Percentiles rank a stretch among this genome's conserved stretches.
These are phyloP conservation scores for Melanchra persicariae DNA, from an alignment of 2,888 invertebrate species.

Conservation along the genomic window DNA sequence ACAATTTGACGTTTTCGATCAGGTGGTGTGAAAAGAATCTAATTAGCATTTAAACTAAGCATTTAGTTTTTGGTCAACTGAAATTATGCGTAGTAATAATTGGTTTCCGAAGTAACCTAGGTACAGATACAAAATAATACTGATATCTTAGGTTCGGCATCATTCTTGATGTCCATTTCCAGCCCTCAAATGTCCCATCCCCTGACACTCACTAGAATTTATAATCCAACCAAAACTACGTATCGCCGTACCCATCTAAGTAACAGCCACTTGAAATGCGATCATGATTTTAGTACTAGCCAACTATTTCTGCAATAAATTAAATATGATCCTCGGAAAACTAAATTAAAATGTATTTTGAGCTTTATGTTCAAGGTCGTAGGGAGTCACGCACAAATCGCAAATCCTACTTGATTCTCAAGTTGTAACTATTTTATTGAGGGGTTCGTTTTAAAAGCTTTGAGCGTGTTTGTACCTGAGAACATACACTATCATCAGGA, in stretches of 20 bases:
- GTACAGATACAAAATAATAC: no score
- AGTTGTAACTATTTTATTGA: constrained; percentile 80
- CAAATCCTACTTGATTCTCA: constrained; percentile 78
- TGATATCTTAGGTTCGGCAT: no score
- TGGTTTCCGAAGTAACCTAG: no score
- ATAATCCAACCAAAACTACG: constrained; percentile 29
- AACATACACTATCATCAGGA: no score
- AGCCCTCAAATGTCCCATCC: background rate
- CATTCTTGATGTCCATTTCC: background rate
- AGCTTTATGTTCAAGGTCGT: constrained; percentile 64
- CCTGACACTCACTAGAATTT: constrained; percentile 28
- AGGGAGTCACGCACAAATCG: constrained; percentile 66
- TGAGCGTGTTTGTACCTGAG: constrained; percentile 44
- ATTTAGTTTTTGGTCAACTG: no score
- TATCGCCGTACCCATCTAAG: constrained; percentile 11
- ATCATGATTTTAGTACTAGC: constrained; percentile 64
- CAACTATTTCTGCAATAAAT: constrained; percentile 66
- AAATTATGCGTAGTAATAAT: no score
- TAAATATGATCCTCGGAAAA: constrained; percentile 66
- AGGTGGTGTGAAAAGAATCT: no score
- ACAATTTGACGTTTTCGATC: no score
- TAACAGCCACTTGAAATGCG: constrained; percentile 62
- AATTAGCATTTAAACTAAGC: no score
- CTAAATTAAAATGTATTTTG: constrained; percentile 65
- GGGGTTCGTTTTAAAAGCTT: constrained; percentile 60